Conservation (phyloP, 2,888 invertebrate species). For the Eugnorisma glareosa region DNA sequence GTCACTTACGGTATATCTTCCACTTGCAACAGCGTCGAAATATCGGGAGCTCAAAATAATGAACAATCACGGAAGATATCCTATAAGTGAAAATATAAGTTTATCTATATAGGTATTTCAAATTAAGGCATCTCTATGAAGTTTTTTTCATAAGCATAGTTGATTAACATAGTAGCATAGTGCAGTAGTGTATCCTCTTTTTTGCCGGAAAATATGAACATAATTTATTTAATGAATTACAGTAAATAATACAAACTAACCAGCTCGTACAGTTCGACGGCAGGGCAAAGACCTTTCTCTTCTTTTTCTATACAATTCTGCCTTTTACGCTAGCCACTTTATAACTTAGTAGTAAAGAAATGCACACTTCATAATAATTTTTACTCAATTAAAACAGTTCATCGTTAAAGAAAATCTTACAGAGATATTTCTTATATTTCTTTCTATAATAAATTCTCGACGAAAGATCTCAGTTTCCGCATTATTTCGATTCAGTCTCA, state of each 20-base stretch:
- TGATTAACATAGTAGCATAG: background rate
- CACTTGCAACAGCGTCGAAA: no score
- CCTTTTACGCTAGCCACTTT: background rate
- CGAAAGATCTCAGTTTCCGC: constrained; percentile 7
- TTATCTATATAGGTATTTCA: background rate
- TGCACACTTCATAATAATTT: background rate
- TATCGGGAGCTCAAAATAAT: no score
- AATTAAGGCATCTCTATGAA: background rate
- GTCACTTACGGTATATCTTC: no score
- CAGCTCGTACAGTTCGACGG: background rate
- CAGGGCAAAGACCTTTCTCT: background rate
- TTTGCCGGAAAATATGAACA: background rate
- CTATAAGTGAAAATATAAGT: no score
- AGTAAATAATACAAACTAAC: background rate
- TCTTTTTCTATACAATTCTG: background rate
- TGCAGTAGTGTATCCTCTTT: background rate
- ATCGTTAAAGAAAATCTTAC: background rate
- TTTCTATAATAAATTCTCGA: constrained; percentile 10
- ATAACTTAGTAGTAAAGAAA: background rate
- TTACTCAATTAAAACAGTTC: background rate
- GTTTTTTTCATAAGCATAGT: background rate
- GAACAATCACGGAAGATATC: no score
- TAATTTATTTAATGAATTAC: no score
- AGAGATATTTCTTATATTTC: background rate
- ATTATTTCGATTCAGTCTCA: constrained; percentile 25